Evolutionary conservation across 2,888 invertebrate species (phyloP).

Genomic region (Lithosia quadra): DNA sequence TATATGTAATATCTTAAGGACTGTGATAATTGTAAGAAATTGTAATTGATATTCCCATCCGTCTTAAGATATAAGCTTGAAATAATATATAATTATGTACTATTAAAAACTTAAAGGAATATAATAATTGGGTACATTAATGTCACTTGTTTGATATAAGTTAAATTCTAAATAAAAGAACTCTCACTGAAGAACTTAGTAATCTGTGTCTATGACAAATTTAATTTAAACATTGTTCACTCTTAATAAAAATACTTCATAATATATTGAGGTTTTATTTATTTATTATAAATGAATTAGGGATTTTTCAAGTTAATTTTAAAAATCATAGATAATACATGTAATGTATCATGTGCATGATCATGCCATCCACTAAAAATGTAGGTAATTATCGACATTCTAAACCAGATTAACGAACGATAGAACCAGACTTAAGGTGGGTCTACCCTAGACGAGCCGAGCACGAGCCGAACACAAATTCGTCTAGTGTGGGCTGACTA

Average conservation of each 20-base stretch:
- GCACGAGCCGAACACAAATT: too few relatives aligned
- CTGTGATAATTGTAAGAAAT: conserved; percentile 64
- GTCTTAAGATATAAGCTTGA: conserved; percentile 32
- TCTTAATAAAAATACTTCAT: conserved; percentile 29
- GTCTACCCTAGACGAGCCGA: too few relatives aligned
- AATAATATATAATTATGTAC: conserved; percentile 3
- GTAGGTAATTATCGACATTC: too few relatives aligned
- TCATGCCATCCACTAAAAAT: not conserved
- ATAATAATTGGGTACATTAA: conserved; percentile 2
- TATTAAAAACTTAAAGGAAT: not conserved
- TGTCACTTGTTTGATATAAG: conserved; percentile 7
- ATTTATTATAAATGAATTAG: not conserved
- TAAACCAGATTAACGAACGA: too few relatives aligned
- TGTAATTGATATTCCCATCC: conserved; percentile 60
- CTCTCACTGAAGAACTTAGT: conserved; percentile 26
- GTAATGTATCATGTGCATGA: too few relatives aligned
- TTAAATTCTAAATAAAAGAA: conserved; percentile 13
- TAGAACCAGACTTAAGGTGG: too few relatives aligned
- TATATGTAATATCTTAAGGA: conserved; percentile 44
- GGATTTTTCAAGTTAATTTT: not conserved
- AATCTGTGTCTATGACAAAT: conserved; percentile 36
- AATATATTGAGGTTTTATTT: not conserved
- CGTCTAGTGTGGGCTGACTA: too few relatives aligned
- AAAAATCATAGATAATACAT: not conserved
- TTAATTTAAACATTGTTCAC: conserved; percentile 33